These are phyloP conservation scores for Hephaestus fuliginosus DNA, from an alignment of 2,797 vertebrate species.

Conservation along the genomic window DNA sequence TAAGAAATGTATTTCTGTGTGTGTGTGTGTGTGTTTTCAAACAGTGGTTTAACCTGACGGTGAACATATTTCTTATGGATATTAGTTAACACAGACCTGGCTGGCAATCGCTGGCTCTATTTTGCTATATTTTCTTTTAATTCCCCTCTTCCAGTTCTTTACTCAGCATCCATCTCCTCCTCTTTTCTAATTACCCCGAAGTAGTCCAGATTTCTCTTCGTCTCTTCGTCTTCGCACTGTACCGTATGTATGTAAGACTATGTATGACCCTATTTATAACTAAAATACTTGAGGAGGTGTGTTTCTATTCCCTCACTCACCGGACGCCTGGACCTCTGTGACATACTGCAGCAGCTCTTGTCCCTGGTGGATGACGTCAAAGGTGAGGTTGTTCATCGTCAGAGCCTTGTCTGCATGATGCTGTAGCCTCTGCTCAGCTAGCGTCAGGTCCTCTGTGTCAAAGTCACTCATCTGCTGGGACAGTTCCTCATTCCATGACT, in stretches of 20 bases:
- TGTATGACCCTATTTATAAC: too few relatives aligned
- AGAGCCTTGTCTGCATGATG: conserved; percentile 98
- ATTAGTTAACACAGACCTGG: not conserved
- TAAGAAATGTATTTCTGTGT: conserved; percentile 2
- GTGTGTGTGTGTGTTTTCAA: not conserved
- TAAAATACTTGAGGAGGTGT: not conserved
- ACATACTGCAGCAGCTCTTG: conserved; percentile 98
- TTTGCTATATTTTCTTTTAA: not conserved
- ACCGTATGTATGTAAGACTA: too few relatives aligned
- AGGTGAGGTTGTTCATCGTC: conserved; percentile 99
- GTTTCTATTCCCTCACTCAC: conserved; percentile 80
- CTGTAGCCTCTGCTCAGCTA: conserved; percentile 97
- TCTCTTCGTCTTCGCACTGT: too few relatives aligned
- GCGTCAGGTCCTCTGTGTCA: conserved; percentile 96
- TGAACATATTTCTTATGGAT: conserved; percentile 10
- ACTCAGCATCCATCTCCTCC: not conserved
- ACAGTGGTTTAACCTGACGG: not conserved
- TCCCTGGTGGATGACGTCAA: conserved; percentile 99
- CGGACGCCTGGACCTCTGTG: conserved; percentile 97
- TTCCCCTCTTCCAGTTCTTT: not conserved
- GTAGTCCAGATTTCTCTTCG: not conserved
- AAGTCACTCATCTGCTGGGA: conserved; percentile 98
- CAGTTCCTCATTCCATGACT: conserved; percentile 99
- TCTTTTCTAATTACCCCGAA: not conserved
- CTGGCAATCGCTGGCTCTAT: not conserved